phyloP scores from a whole-genome alignment of 2,888 invertebrate genomes.

The Tribolium freemani region DNA sequence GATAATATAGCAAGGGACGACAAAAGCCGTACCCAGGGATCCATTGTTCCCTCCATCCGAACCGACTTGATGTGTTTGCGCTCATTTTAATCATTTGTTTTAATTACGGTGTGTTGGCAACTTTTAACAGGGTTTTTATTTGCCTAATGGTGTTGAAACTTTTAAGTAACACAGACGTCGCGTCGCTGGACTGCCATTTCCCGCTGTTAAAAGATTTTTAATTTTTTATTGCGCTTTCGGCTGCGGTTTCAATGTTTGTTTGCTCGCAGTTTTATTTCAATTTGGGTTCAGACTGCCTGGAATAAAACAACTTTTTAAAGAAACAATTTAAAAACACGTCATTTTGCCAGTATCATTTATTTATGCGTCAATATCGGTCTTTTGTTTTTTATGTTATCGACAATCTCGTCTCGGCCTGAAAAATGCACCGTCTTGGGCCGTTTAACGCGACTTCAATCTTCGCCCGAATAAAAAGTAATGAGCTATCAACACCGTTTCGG shows the following conservation, averaged over 20 bases:
- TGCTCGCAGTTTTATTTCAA: not conserved
- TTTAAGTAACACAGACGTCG: conserved; percentile 15
- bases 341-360: too few species aligned
- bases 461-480: conserved; percentile 2
- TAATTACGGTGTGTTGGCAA: conserved; percentile 32
- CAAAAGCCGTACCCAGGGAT: conserved; percentile 7
- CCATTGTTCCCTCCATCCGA: conserved; percentile 30
- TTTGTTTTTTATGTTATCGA: not conserved
- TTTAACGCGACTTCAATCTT: not conserved
- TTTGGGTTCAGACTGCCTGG: not conserved
- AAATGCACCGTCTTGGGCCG: not conserved
- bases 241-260: not conserved
- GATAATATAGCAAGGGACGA: conserved; percentile 27
- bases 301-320: not conserved
- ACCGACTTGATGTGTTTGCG: conserved; percentile 28
- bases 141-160: conserved; percentile 33
- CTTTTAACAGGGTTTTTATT: conserved; percentile 36
- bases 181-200: not conserved
- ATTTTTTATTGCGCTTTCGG: not conserved
- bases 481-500: conserved; percentile 1
- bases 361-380: too few species aligned
- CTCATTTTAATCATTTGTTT: conserved; percentile 37
- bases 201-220: not conserved
- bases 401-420: not conserved
- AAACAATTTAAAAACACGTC: too few species aligned